Evolutionary conservation across 2,888 invertebrate species (phyloP), one percentile per base, ranked within the genome.

Genomic region (Hyposoter didymator): DNA sequence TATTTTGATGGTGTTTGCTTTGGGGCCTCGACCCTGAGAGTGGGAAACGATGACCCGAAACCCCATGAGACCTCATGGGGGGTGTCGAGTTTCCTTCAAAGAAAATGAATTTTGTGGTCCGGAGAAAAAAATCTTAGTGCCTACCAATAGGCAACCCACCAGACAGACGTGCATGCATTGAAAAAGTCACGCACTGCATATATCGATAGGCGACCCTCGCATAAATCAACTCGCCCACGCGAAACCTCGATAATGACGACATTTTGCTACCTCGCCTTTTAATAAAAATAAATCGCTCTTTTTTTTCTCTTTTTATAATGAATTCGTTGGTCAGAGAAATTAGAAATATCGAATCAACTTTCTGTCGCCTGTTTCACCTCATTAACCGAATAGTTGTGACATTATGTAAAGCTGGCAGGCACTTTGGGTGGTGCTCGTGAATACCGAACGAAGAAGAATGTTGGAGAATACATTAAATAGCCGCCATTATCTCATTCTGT

Each of bases 341-440:
- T 14, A 1, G 12, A 14, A 28, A 14, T 14, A 4, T 1, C 8
- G 2, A 28, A 28, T 14, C 1, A 28, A 4, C 3, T 59, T 14
- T 59, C 10, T 8, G 14, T 59, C 28, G 14, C 28, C 28, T 1
- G 5, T 59, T 59, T 28, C 28, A 28, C 12, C 28, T 59, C 28
- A 28, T 28, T 12, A 28, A 14, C 14, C 0, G 14, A 28, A 59
- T 14, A 28, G 28, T 14, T 6, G 59, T 5, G 59, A 3, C 59
- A 59, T 59, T 59, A 59, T 59, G 28, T 59, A 59, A 59, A 59
- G 59, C 28, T 28, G 28, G 28, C 59, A 59, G 14, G 59, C 59
- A 59, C 28, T 59, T 59, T 59, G 59, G 28, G 28, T 28, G 59
- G 59, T 59, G 59, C 59, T 59, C 28, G 59, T 59, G 59, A 28